Percentiles rank a stretch among this genome's conserved stretches.
These are phyloP conservation scores for Chlorops oryzae DNA, from an alignment of 1,140 invertebrate genomes.

Conservation along the genomic window DNA sequence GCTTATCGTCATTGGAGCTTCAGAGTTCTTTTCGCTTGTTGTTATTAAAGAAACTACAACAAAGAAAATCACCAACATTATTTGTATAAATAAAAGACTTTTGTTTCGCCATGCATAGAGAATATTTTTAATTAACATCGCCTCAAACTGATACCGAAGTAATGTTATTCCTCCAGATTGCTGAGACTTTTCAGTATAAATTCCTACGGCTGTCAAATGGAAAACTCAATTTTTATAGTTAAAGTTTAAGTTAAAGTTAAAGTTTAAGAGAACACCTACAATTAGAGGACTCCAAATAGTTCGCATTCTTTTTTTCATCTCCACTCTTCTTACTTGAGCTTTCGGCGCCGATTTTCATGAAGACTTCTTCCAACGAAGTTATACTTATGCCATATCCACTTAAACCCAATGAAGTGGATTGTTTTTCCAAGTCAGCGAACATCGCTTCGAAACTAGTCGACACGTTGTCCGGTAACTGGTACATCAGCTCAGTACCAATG, in stretches of 20 bases:
- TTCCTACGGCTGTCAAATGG: conserved; percentile 26
- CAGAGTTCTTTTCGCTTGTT: too few species aligned
- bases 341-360: conserved; percentile 61
- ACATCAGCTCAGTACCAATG: conserved; percentile 51
- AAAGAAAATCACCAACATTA: conserved; percentile 56
- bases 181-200: conserved; percentile 22
- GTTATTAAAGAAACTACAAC: conserved; percentile 55
- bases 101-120: conserved; percentile 54
- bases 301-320: background rate
- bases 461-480: conserved; percentile 52
- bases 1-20: too few species aligned
- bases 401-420: conserved; percentile 60
- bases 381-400: conserved; percentile 63
- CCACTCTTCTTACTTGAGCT: too few species aligned
- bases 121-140: conserved; percentile 59
- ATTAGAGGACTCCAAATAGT: too few species aligned
- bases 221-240: conserved; percentile 9
- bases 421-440: conserved; percentile 63
- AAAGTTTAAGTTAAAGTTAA: too few species aligned
- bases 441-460: conserved; percentile 55
- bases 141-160: conserved; percentile 53
- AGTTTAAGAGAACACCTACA: too few species aligned
- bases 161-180: conserved; percentile 25
- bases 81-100: conserved; percentile 53
- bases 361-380: conserved; percentile 87